Evolutionary conservation across 2,888 invertebrate species (phyloP), one percentile per base, ranked within the genome.

Genomic region (Anoplius nigerrimus): DNA sequence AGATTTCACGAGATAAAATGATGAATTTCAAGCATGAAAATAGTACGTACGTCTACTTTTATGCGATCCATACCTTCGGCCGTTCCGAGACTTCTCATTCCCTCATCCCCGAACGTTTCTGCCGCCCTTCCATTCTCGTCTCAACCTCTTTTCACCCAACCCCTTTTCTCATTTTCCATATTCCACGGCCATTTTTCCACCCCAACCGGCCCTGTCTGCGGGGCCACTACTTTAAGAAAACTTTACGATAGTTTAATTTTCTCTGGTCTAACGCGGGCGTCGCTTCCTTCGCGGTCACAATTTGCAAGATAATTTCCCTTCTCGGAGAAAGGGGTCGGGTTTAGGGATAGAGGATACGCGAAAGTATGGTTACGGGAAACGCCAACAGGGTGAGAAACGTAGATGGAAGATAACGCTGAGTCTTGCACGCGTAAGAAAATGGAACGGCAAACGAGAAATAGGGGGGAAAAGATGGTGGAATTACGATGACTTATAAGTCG

Each of bases 161-260:
- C 6, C 34, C 8, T 13, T 34, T 34, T 6, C 34, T 34, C 34
- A 34, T 34, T 13, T 34, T 34, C 34, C 34, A 34, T 34, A 34
- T 34, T 34, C 34, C 57, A 13, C 21, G 18, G 21, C 58, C 48
- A 16, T 43, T 21, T 45, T 27, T 45, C 57, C 43, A 21, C 34
- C 45, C 16, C 48, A 15, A 18, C 16, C 48, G 48, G 48, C 48
- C 42, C 48, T 48, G 18, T 48, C 48, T 18, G 48, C 48, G 16
- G 24, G 6, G 34, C 34, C 4, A 43, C 42, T 43, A 59, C 58
- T 59, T 43, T 59, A 59, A 59, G 58, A 20, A 24, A 24, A 59
- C 58, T 46, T 59, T 43, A 59, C 58, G 34, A 46, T 43, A 59
- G 46, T 59, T 59, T 59, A 59, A 59, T 59, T 59, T 59, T 59